Base-by-base conservation (phyloP, 1,140 invertebrate species). In the Drosophila pectinifera region DNA sequence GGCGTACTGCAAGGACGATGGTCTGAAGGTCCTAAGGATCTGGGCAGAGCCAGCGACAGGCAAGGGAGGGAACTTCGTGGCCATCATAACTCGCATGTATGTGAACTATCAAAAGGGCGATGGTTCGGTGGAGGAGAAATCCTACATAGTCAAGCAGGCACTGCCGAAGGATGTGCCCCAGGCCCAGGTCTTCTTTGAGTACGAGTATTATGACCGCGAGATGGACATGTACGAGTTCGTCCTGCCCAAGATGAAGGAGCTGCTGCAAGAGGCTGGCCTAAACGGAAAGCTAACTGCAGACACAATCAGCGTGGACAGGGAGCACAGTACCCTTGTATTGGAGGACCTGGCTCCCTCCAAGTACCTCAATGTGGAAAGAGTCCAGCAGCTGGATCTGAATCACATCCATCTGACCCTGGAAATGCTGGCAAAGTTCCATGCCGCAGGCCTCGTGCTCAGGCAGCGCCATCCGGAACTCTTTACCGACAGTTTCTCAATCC, bases 391-490 rank as follows among this genome's bases (percentile, higher is more conserved):
- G 11, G 91, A 94, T 41, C 41, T 93, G 13, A 73, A 93, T 5
- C 93, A 93, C 58, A 77, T 93, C 1, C 92, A 92, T 26, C 61
- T 92, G 13, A 92, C 93, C 0, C 75, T 94, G 0, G 93, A 93
- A 49, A 92, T 92, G 39, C 72, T 94, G 22, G 94, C 93, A 0
- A 93, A 92, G 20, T 94, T 94, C 48, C 94, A 94, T 74, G 94
- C 94, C 2, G 38, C 82, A 1, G 82, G 83, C 5, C 26, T 53
- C 0, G 22, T 83, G 1, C 28, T 85, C 0, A 46, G 49, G 16
- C 53, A 80, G 10, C 64, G 62, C 1, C 49, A 76, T 22, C 75
- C 78, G 1, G 67, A 73, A 6, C 28, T 65, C 1, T 28, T 90
- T 3, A 45, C 42, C 0, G 42, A 64, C 2, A 68, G 65, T 18